These are phyloP conservation scores for Zygothrica quintamaculata DNA, from an alignment of 2,888 invertebrate genomes.

Conservation along the genomic window DNA sequence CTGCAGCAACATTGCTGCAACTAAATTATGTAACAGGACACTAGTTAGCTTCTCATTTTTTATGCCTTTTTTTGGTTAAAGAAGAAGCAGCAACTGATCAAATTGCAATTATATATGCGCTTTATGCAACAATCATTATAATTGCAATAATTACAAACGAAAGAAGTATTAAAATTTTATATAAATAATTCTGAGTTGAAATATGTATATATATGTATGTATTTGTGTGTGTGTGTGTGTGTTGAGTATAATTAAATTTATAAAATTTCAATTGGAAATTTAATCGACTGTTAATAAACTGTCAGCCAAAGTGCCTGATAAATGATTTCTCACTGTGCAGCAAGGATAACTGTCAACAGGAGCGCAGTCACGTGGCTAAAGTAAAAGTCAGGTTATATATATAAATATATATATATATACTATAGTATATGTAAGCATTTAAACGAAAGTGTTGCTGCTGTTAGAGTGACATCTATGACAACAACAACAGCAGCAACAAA, in stretches of 20 bases:
- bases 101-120: too few relatives aligned
- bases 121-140: not conserved
- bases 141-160: not conserved
- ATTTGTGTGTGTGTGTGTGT: not conserved
- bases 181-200: not conserved
- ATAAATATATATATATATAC: not conserved
- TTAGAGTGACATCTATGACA: constrained; percentile 26
- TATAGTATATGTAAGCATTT: constrained; percentile 6
- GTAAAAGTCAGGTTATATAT: not conserved
- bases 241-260: constrained; percentile 53
- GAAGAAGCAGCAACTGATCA: not conserved
- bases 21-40: constrained; percentile 63
- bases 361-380: constrained; percentile 6
- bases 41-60: constrained; percentile 11
- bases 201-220: not conserved
- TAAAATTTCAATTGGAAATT: constrained; percentile 70
- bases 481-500: constrained; percentile 26
- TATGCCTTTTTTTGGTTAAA: too few relatives aligned
- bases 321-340: constrained; percentile 29
- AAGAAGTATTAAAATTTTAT: not conserved
- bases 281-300: constrained; percentile 62
- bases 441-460: constrained; percentile 23
- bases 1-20: constrained; percentile 40
- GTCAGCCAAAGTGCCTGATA: constrained; percentile 40
- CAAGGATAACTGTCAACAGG: constrained; percentile 11